Evolutionary conservation across 2,113 vertebrate genomes (phyloP).

Genomic region (Cavia aperea): DNA sequence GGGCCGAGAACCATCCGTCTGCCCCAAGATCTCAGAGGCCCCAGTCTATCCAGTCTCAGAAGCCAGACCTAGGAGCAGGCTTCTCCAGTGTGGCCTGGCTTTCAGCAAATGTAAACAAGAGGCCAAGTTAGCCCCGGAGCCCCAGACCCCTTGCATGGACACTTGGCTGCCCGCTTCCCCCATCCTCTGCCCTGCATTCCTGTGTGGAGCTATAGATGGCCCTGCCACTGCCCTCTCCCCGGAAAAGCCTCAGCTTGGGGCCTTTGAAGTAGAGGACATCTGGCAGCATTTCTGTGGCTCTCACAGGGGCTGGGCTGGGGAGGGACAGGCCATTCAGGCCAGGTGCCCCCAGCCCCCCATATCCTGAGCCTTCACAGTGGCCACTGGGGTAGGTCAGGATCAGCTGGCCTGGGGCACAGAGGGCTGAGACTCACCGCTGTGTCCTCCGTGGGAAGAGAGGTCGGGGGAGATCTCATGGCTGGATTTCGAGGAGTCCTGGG

Average conservation of each 20-base stretch:
- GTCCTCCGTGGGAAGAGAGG: constrained; percentile 39
- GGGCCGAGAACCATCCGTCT: not conserved
- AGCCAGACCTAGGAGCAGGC: not conserved
- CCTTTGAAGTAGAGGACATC: not conserved
- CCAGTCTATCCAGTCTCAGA: accelerated
- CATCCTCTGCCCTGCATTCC: not conserved
- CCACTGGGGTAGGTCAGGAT: not conserved
- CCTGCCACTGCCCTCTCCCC: not conserved
- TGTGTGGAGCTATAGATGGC: not conserved
- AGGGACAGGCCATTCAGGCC: accelerated
- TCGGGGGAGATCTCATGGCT: accelerated
- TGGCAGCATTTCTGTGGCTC: not conserved
- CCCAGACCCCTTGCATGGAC: too few species aligned
- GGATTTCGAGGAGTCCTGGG: not conserved
- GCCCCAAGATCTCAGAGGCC: not conserved
- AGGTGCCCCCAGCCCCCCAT: not conserved
- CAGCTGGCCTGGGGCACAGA: not conserved
- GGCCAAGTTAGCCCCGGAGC: too few species aligned
- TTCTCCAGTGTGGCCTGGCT: not conserved
- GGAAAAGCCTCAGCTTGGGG: not conserved
- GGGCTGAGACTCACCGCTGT: constrained; percentile 39
- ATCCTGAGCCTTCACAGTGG: not conserved
- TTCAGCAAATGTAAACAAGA: accelerated
- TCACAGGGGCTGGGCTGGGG: not conserved
- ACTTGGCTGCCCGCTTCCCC: not conserved